Evolutionary conservation across 2,113 vertebrate genomes (phyloP).

Genomic region (Siniperca chuatsi): DNA sequence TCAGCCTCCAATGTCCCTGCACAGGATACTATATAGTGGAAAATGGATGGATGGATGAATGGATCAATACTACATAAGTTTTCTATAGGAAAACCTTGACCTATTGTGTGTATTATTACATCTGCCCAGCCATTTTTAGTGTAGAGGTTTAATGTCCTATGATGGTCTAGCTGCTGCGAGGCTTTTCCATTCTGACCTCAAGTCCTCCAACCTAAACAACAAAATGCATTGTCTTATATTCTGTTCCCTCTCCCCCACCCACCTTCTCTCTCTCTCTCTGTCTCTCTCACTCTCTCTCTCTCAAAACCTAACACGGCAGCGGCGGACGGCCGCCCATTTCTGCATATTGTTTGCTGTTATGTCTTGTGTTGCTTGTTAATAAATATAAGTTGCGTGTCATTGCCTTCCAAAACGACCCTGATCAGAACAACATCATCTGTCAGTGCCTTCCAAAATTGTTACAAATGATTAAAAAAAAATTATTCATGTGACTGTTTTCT

Average conservation of each 20-base stretch:
- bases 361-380: neutral
- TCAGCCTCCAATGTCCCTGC: neutral
- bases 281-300: too few relatives aligned
- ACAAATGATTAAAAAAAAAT: too few relatives aligned
- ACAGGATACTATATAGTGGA: neutral
- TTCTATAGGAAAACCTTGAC: neutral
- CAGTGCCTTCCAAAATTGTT: neutral
- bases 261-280: too few relatives aligned
- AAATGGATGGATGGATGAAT: neutral
- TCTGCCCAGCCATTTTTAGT: neutral
- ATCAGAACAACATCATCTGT: too few relatives aligned
- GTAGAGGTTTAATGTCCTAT: neutral
- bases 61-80: slow-evolving; percentile 5
- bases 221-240: too few relatives aligned
- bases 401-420: neutral
- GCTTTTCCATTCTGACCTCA: neutral
- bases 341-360: neutral
- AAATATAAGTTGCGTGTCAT: neutral
- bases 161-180: neutral
- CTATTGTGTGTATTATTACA: neutral
- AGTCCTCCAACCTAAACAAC: neutral
- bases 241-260: too few relatives aligned
- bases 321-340: too few relatives aligned
- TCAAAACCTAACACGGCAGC: too few relatives aligned
- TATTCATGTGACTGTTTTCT: too few relatives aligned